Evolutionary conservation across 2,797 vertebrate genomes (phyloP).

Genomic region (Pelobates cultripes): DNA sequence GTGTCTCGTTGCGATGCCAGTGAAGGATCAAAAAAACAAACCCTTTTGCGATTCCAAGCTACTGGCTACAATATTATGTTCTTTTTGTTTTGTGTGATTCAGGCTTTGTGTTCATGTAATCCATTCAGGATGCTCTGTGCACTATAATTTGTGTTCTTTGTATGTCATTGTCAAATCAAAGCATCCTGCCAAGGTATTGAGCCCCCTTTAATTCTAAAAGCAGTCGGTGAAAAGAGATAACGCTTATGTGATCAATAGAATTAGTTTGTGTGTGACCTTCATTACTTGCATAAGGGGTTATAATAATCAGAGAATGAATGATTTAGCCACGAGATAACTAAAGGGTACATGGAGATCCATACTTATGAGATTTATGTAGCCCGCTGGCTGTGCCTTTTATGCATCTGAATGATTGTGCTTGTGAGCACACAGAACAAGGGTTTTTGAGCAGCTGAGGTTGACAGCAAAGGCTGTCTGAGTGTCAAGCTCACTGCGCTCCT

Average conservation of each 20-base stretch:
- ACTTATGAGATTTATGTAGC: constrained; percentile 7
- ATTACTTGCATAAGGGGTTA: constrained; percentile 16
- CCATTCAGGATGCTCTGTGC: not conserved
- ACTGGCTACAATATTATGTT: not conserved
- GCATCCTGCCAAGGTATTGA: not conserved
- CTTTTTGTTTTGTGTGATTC: not conserved
- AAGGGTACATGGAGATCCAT: constrained; percentile 8
- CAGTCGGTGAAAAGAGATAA: not conserved
- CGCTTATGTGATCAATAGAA: constrained; percentile 21
- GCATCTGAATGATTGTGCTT: not conserved
- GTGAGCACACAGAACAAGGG: not conserved
- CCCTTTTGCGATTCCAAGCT: not conserved
- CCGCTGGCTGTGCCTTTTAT: constrained; percentile 18
- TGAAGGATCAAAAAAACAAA: too few relatives aligned
- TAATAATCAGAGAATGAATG: constrained; percentile 21
- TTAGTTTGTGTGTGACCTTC: constrained; percentile 20
- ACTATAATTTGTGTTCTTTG: not conserved
- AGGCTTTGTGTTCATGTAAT: not conserved
- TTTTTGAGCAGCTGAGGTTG: not conserved
- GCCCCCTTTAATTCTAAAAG: not conserved
- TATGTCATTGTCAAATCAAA: not conserved
- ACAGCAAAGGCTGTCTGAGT: not conserved
- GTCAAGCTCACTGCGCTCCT: not conserved
- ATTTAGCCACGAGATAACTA: not conserved
- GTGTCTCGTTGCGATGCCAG: too few relatives aligned